Evolutionary conservation across 2,113 vertebrate genomes (phyloP).

Genomic region (Peromyscus maniculatus): DNA sequence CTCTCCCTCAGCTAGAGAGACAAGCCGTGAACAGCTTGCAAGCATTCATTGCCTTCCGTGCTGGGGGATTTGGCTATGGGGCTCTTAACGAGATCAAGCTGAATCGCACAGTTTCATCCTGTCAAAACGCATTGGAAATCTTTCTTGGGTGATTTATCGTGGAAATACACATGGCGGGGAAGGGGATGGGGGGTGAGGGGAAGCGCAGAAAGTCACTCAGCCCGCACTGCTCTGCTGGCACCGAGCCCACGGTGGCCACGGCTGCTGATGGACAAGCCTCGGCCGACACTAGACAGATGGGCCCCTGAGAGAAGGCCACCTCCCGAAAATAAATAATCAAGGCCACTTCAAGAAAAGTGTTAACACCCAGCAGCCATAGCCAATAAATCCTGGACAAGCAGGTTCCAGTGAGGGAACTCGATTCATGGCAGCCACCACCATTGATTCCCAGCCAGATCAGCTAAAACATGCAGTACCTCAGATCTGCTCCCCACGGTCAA

Average conservation of each 20-base stretch:
- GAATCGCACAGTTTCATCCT: conserved; percentile 66
- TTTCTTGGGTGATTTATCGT: conserved; percentile 73
- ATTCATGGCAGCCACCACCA: conserved; percentile 56
- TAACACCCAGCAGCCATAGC: conserved; percentile 3
- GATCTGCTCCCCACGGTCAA: conserved; percentile 50
- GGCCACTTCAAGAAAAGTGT: neutral
- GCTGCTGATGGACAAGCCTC: conserved; percentile 37
- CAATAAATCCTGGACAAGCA: conserved; percentile 63
- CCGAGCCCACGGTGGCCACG: rapidly evolving
- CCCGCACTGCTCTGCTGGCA: conserved; percentile 25
- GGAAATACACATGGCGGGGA: conserved; percentile 60
- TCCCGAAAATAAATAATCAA: conserved; percentile 65
- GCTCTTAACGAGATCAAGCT: conserved; percentile 66
- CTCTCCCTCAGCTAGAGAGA: conserved; percentile 32
- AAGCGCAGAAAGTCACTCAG: conserved; percentile 28
- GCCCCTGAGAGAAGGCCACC: conserved; percentile 24
- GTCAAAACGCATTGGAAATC: conserved; percentile 73
- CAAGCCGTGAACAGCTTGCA: conserved; percentile 12
- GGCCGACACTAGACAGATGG: neutral
- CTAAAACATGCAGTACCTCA: conserved; percentile 46
- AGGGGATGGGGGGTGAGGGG: conserved; percentile 37
- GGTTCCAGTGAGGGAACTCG: neutral
- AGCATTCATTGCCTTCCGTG: conserved; percentile 21
- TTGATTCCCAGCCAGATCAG: conserved; percentile 49
- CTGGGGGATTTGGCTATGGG: conserved; percentile 41